Conservation (phyloP, 2,113 vertebrate genomes). For the Halcyon malimbica region DNA sequence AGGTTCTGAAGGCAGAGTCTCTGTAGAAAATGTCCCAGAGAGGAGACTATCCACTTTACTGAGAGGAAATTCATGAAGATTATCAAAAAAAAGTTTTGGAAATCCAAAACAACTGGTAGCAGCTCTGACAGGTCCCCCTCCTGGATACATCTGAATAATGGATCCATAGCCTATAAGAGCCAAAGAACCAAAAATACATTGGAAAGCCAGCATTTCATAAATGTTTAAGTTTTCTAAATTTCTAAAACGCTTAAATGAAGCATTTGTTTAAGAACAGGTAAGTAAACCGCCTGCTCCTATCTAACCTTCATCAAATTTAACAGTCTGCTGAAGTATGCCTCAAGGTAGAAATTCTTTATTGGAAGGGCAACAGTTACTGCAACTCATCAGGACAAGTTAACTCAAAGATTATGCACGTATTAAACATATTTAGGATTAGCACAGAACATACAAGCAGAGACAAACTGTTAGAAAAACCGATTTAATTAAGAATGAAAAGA, state of each 20-base stretch:
- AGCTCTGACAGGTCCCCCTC: constrained; percentile 86
- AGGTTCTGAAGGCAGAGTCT: constrained; percentile 75
- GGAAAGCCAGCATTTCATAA: neutral
- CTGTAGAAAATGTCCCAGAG: constrained; percentile 80
- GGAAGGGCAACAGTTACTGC: neutral
- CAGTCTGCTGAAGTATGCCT: neutral
- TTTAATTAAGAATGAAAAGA: neutral
- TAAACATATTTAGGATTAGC: neutral
- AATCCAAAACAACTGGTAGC: constrained; percentile 95
- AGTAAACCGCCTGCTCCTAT: neutral
- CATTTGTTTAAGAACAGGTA: neutral
- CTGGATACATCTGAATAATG: constrained; percentile 93
- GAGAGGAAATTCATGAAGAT: constrained; percentile 91
- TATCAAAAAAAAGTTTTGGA: constrained; percentile 84
- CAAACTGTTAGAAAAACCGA: neutral
- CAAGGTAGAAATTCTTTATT: neutral
- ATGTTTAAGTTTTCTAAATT: neutral
- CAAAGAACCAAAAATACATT: neutral
- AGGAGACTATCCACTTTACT: constrained; percentile 89
- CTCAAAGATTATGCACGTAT: neutral
- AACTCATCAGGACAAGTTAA: neutral
- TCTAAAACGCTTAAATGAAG: neutral
- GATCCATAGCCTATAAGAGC: constrained; percentile 87
- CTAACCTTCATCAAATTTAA: neutral
- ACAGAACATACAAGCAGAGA: neutral